Evolutionary conservation across 1,140 invertebrate genomes (phyloP).

Genomic region (Sesamia nonagrioides): DNA sequence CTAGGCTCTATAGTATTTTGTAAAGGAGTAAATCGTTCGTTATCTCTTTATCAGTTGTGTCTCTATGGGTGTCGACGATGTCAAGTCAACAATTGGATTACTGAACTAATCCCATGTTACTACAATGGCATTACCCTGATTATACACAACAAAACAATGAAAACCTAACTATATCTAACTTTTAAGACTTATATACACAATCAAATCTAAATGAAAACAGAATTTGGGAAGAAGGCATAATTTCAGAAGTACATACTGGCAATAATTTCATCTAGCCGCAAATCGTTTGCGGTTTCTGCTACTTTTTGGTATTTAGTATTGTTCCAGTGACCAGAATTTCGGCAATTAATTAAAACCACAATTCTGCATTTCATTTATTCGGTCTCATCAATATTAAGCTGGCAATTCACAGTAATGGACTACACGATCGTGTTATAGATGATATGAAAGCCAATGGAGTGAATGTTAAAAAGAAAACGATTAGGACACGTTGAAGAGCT

Average conservation of each 20-base stretch:
- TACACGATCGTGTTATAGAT: background rate
- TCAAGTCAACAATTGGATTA: constrained; percentile 33
- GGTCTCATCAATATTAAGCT: background rate
- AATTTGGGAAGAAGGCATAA: background rate
- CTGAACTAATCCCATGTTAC: background rate
- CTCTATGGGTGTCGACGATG: constrained; percentile 6
- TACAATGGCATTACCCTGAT: constrained; percentile 22
- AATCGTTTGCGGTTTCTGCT: constrained; percentile 7
- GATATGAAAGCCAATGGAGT: background rate
- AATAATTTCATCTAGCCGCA: constrained; percentile 25
- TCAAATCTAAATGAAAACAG: background rate
- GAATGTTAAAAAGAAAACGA: background rate
- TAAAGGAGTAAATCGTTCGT: constrained; percentile 9
- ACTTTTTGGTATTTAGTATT: constrained; percentile 20
- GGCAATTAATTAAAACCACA: constrained; percentile 31
- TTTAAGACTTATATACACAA: background rate
- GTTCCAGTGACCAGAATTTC: constrained; percentile 12
- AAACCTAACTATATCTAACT: background rate
- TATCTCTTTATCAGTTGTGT: constrained; percentile 27
- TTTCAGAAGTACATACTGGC: background rate
- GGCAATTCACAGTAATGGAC: background rate
- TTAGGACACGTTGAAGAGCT: background rate
- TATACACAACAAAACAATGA: constrained; percentile 3
- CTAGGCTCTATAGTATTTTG: background rate
- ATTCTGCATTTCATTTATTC: constrained; percentile 16